Evolutionary conservation across 2,113 vertebrate genomes (phyloP).

Genomic region (Chroicocephalus ridibundus): DNA sequence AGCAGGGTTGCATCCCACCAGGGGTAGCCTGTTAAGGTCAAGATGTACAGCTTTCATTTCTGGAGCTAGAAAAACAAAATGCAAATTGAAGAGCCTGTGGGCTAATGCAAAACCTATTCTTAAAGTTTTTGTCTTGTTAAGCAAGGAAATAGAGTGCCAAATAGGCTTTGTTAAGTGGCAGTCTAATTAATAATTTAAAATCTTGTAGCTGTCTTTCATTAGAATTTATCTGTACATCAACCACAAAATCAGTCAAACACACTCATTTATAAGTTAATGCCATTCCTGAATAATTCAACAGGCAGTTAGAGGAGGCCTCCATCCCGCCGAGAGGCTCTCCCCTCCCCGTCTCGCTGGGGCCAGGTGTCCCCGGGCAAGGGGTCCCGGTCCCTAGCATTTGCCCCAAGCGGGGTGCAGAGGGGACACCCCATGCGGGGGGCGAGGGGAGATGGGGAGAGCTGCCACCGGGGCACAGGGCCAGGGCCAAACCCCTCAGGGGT

Average conservation of each 20-base stretch:
- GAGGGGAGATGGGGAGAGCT: background rate
- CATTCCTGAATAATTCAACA: constrained; percentile 80
- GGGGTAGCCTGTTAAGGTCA: constrained; percentile 65
- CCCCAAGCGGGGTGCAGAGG: accelerated
- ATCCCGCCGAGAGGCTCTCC: constrained; percentile 60
- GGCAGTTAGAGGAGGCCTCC: constrained; percentile 73
- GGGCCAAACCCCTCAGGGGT: accelerated
- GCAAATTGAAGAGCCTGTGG: constrained; percentile 75
- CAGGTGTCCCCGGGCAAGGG: background rate
- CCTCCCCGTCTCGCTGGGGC: background rate
- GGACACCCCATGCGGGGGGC: accelerated
- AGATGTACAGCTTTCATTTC: constrained; percentile 71
- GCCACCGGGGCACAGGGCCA: accelerated
- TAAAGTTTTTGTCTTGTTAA: constrained; percentile 85
- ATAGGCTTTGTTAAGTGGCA: constrained; percentile 84
- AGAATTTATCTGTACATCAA: constrained; percentile 86
- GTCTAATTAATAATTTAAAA: constrained; percentile 85
- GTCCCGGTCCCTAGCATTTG: accelerated
- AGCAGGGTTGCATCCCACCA: constrained; percentile 32
- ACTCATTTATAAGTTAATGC: constrained; percentile 85
- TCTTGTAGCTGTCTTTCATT: constrained; percentile 85
- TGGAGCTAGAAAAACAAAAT: constrained; percentile 72
- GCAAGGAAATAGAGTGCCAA: constrained; percentile 81
- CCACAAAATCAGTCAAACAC: constrained; percentile 86
- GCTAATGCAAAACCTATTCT: constrained; percentile 66